These are phyloP conservation scores for Arizona elegans DNA, from an alignment of 2,113 vertebrate genomes.

Conservation along the genomic window DNA sequence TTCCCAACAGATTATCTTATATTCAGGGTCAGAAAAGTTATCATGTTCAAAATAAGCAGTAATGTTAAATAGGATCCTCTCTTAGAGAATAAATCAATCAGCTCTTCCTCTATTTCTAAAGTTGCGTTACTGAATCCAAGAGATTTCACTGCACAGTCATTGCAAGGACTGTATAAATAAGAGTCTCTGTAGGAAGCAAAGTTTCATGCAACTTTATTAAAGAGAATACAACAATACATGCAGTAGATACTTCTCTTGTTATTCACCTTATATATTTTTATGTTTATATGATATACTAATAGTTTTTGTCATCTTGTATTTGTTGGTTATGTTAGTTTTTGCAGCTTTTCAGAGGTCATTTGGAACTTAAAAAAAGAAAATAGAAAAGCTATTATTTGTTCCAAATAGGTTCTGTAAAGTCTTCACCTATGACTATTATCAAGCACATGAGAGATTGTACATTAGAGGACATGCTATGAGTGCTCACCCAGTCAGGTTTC, in stretches of 20 bases:
- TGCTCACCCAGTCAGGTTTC: neutral
- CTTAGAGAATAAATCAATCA: constrained; percentile 11
- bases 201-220: neutral
- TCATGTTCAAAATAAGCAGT: constrained; percentile 20
- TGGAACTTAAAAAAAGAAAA: constrained; percentile 29
- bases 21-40: constrained; percentile 19
- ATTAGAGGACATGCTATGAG: neutral
- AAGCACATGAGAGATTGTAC: neutral
- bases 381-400: constrained; percentile 12
- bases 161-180: neutral
- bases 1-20: constrained; percentile 10
- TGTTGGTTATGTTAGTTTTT: neutral
- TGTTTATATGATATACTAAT: neutral
- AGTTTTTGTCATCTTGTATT: neutral
- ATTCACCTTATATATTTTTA: neutral
- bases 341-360: constrained; percentile 15
- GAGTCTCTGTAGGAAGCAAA: neutral
- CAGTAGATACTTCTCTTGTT: neutral
- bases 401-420: constrained; percentile 9
- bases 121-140: neutral
- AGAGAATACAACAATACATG: neutral
- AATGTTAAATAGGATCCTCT: constrained; percentile 28
- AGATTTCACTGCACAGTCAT: neutral
- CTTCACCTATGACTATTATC: neutral
- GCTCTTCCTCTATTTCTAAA: neutral